These are phyloP conservation scores for Acromyrmex echinatior DNA, from an alignment of 1,140 invertebrate genomes.

Conservation along the genomic window DNA sequence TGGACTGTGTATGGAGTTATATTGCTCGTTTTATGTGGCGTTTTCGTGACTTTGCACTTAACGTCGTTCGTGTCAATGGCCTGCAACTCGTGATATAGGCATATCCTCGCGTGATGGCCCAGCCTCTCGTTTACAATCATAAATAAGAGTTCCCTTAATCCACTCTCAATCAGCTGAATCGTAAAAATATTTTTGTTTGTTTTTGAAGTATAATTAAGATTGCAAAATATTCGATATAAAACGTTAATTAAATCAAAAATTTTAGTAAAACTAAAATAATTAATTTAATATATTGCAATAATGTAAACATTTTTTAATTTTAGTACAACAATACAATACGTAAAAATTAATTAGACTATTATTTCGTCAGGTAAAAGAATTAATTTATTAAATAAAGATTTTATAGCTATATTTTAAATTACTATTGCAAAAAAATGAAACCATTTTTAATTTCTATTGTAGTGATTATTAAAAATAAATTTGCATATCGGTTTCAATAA, in stretches of 20 bases:
- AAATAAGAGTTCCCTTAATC: slow-evolving; percentile 28
- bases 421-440: background rate
- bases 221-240: background rate
- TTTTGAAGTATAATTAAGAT: background rate
- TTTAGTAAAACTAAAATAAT: background rate
- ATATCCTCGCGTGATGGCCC: slow-evolving; percentile 20
- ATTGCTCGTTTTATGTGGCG: slow-evolving; percentile 10
- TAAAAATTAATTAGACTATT: background rate
- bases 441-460: background rate
- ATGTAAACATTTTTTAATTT: too few species aligned
- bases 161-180: background rate
- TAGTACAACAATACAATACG: too few species aligned
- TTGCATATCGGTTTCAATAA: background rate
- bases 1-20: background rate
- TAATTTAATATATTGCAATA: background rate
- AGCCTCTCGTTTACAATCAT: slow-evolving; percentile 21
- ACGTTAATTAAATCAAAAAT: background rate
- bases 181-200: background rate
- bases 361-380: background rate
- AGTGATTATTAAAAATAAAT: background rate
- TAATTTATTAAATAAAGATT: background rate
- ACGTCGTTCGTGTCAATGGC: slow-evolving; percentile 39
- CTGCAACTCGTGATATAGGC: slow-evolving; percentile 14
- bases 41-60: slow-evolving; percentile 55
- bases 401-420: background rate